Conservation (phyloP, 2,888 invertebrate genomes). For the Cheilosia pagana region DNA sequence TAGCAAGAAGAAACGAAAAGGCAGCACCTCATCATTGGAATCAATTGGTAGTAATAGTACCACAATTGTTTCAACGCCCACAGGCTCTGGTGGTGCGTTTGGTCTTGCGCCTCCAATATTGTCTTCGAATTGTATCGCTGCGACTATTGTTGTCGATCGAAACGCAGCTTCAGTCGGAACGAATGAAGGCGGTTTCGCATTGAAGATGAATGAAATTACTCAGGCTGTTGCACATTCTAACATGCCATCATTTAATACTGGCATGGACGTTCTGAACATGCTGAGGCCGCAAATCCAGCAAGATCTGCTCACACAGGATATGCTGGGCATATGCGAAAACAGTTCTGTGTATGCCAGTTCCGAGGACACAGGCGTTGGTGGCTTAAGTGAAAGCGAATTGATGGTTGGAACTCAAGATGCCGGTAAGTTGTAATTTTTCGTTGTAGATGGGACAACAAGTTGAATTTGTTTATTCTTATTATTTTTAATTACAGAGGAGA, state of each 20-base stretch:
- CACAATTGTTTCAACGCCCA: constrained; percentile 51
- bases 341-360: constrained; percentile 87
- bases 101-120: constrained; percentile 77
- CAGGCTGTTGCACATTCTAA: constrained; percentile 79
- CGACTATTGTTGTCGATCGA: constrained; percentile 74
- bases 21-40: constrained; percentile 82
- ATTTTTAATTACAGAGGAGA: constrained; percentile 83
- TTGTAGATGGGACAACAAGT: constrained; percentile 8
- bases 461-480: no score
- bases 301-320: constrained; percentile 81
- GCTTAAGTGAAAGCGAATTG: constrained; percentile 86
- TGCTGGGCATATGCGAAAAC: constrained; percentile 85
- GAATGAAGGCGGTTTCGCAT: constrained; percentile 40
- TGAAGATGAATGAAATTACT: constrained; percentile 79
- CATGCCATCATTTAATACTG: constrained; percentile 70
- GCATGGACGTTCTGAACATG: constrained; percentile 59
- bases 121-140: constrained; percentile 75
- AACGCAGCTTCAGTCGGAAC: constrained; percentile 40
- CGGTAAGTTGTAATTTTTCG: constrained; percentile 77
- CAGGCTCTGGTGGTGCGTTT: not conserved
- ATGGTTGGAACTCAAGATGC: constrained; percentile 84
- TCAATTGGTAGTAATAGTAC: constrained; percentile 82
- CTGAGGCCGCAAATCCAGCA: constrained; percentile 72
- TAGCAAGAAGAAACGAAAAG: constrained; percentile 83
- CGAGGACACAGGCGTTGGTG: constrained; percentile 86